phyloP scores from a whole-genome alignment of 1,140 invertebrate genomes.

The Vanessa tameamea region DNA sequence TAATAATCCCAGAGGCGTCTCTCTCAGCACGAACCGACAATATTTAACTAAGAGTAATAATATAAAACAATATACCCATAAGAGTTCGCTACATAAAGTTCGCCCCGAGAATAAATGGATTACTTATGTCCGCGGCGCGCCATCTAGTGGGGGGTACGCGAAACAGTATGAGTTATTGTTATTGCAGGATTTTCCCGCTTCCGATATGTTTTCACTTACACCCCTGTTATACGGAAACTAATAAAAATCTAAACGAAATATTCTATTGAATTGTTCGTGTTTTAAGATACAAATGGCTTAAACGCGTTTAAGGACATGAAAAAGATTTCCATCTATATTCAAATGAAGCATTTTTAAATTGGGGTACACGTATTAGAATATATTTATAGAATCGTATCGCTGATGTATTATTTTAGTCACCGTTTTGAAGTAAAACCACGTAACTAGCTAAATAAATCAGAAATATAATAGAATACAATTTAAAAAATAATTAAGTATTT shows the following conservation, averaged over 20 bases:
- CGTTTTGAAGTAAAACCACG: too few relatives aligned
- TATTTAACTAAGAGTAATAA: conserved; percentile 75
- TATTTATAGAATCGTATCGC: too few relatives aligned
- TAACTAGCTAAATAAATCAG: too few relatives aligned
- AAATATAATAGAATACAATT: too few relatives aligned
- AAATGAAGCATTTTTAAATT: neutral
- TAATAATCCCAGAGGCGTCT: conserved; percentile 46
- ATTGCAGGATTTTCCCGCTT: conserved; percentile 76
- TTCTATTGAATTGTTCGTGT: conserved; percentile 63
- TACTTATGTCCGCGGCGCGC: conserved; percentile 74
- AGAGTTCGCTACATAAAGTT: conserved; percentile 76
- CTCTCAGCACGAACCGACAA: conserved; percentile 50
- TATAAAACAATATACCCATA: conserved; percentile 76
- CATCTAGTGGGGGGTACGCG: conserved; percentile 75
- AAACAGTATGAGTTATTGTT: conserved; percentile 78
- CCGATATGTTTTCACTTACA: conserved; percentile 75
- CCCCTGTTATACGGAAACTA: conserved; percentile 65
- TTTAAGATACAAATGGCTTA: conserved; percentile 30
- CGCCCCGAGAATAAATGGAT: conserved; percentile 79
- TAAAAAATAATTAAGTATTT: too few relatives aligned
- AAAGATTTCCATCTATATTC: neutral
- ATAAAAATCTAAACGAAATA: conserved; percentile 71
- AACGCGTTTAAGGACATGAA: conserved; percentile 7
- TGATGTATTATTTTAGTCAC: too few relatives aligned
- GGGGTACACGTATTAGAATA: too few relatives aligned